Base-by-base conservation (phyloP, 2,113 vertebrate genomes). In the Hippocampus comes region DNA sequence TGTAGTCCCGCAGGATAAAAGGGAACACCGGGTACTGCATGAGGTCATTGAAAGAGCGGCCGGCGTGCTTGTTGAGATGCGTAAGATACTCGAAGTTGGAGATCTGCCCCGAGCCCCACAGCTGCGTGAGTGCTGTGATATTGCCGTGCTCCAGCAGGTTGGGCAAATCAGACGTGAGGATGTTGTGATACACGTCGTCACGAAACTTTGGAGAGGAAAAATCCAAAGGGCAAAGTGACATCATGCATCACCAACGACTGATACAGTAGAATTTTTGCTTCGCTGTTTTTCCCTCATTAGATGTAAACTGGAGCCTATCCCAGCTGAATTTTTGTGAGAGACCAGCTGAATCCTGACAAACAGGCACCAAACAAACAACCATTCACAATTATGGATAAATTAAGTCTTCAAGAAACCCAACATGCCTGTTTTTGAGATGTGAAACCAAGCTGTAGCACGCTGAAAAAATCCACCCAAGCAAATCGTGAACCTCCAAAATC, bases 1-100 rank as follows among this genome's bases (percentile, higher is more conserved):
- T 90, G 79, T 99, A 99, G 86, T 99, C 97, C 38, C 95, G 90
- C 76, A 99, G 93, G 76, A 99, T 96, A 72, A 99, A 99, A 8
- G 97, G 97, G 91, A 99, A 99, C 79, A 99, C 96, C 0, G 97
- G 97, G 82, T 99, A 99, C 83, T 99, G 97, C 97, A 99, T 99
- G 79, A 99, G 94, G 82, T 99, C 97, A 70, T 97, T 99, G 89
- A 99, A 99, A 80, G 96, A 99, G 77, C 97, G 96, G 1, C 97
- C 97, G 0, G 97, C 95, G 23, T 99, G 97, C 87, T 99, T 99
- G 92, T 99, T 99, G 80, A 99, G 92, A 78, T 99, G 97, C 3
- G 97, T 99, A 84, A 99, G 92, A 83, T 99, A 99, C 79, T 99
- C 97, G 71, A 99, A 99, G 88, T 99, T 99, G 41, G 96, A 96